These are phyloP conservation scores for Sabatieria punctata DNA, from an alignment of 2,888 invertebrate genomes.

Conservation along the genomic window DNA sequence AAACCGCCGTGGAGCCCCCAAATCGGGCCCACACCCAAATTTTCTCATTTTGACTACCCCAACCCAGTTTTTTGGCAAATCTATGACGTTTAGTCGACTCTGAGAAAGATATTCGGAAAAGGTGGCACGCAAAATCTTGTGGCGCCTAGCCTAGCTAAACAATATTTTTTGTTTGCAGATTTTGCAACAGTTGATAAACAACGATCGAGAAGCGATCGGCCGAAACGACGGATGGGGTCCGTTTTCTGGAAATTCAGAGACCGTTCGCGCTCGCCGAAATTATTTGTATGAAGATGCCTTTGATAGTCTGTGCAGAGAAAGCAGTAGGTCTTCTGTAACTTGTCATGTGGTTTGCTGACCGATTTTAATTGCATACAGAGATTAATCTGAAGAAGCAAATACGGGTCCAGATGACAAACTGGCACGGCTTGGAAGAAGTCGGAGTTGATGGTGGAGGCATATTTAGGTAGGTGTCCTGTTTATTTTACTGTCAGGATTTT, in stretches of 20 bases:
- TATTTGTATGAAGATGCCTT: conserved; percentile 97
- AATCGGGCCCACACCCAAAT: too few relatives aligned
- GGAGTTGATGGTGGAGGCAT: conserved; percentile 95
- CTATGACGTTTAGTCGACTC: too few relatives aligned
- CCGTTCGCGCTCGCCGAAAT: conserved; percentile 44
- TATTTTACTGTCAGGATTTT: neutral
- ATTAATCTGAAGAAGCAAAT: conserved; percentile 67
- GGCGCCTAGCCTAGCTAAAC: too few relatives aligned
- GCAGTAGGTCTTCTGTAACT: conserved; percentile 47
- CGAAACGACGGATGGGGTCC: neutral
- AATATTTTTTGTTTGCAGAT: too few relatives aligned
- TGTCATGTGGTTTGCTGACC: neutral
- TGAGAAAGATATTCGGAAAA: too few relatives aligned
- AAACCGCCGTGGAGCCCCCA: too few relatives aligned
- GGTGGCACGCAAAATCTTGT: too few relatives aligned
- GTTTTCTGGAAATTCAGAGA: neutral
- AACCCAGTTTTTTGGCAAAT: too few relatives aligned
- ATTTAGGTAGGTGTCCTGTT: conserved; percentile 44
- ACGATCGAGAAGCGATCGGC: conserved; percentile 53
- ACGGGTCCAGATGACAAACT: conserved; percentile 50
- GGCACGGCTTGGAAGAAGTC: conserved; percentile 75
- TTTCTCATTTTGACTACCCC: too few relatives aligned
- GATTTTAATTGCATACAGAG: conserved; percentile 41
- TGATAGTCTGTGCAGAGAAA: conserved; percentile 71
- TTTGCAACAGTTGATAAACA: conserved; percentile 33